Conservation (phyloP, 2,888 invertebrate genomes). For the Clusia tigrina region DNA sequence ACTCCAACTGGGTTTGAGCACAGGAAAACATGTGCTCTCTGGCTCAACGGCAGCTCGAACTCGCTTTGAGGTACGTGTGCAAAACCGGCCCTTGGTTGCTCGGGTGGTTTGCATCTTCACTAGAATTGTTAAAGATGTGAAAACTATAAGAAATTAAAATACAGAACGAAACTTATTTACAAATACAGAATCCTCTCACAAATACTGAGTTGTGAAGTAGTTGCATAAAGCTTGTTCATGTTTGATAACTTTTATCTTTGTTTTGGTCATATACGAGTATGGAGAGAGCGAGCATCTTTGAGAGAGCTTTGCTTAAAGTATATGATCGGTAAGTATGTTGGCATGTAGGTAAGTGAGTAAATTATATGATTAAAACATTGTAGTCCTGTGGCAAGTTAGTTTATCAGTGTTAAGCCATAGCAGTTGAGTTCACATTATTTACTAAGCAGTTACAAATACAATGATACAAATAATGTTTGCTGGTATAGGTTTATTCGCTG, state of each 20-base stretch:
- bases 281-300: not conserved
- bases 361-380: not conserved
- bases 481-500: not conserved
- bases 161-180: slow-evolving; percentile 2
- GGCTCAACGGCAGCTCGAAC: no score
- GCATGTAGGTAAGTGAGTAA: not conserved
- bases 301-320: not conserved
- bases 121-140: no score
- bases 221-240: no score
- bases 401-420: no score
- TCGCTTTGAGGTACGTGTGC: no score
- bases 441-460: not conserved
- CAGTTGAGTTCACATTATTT: not conserved
- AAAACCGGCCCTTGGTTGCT: no score
- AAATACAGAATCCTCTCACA: slow-evolving; percentile 57
- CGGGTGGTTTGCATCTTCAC: no score
- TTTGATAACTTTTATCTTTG: not conserved
- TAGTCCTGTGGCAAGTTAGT: slow-evolving; percentile 4
- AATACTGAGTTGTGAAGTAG: slow-evolving; percentile 52
- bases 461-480: not conserved
- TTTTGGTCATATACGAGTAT: not conserved
- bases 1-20: no score
- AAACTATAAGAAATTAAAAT: no score
- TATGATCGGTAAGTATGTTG: no score
- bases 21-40: no score